Evolutionary conservation across 2,888 invertebrate genomes (phyloP).

Genomic region (Parelbella ahira): DNA sequence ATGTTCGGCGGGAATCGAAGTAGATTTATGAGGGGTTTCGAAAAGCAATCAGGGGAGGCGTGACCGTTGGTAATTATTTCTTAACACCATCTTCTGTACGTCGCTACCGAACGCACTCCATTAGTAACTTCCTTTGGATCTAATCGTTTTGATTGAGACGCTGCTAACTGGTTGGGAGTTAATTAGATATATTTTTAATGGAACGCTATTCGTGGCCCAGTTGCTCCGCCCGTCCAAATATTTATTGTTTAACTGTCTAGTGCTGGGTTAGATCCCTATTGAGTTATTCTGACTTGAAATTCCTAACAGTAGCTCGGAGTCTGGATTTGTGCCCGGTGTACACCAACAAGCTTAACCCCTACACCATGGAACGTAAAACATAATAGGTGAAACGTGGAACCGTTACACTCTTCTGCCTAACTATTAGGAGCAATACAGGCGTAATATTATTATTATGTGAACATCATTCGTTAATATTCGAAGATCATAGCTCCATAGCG

Average conservation of each 20-base stretch:
- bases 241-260: constrained; percentile 25
- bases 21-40: constrained; percentile 68
- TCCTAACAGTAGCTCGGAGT: no score
- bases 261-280: no score
- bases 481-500: constrained; percentile 6
- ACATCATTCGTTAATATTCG: constrained; percentile 11
- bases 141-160: constrained; percentile 64
- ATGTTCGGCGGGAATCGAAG: constrained; percentile 50
- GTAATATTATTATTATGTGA: no score
- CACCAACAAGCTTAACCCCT: no score
- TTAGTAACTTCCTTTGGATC: constrained; percentile 58
- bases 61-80: constrained; percentile 73
- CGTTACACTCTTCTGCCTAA: no score
- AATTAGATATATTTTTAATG: constrained; percentile 49
- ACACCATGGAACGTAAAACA: no score
- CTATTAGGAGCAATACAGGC: no score
- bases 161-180: constrained; percentile 46
- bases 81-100: constrained; percentile 67
- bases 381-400: no score
- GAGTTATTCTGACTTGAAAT: no score
- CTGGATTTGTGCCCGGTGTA: no score
- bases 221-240: constrained; percentile 27
- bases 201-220: constrained; percentile 26
- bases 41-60: constrained; percentile 76
- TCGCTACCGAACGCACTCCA: constrained; percentile 62